phyloP scores from a whole-genome alignment of 2,888 invertebrate genomes.

The Euzetes globulus region DNA sequence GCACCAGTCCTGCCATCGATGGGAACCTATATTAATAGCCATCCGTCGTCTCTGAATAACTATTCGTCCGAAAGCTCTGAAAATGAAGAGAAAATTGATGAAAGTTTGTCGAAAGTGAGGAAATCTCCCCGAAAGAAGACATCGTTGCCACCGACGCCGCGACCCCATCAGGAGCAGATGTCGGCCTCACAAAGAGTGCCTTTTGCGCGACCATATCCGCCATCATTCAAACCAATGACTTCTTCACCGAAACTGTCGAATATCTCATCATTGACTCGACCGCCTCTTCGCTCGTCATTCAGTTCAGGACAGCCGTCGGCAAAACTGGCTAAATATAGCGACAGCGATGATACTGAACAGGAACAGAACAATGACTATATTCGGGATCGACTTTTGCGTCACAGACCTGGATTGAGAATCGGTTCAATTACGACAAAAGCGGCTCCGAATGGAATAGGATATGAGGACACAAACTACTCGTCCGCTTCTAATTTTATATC shows the following conservation, averaged over 20 bases:
- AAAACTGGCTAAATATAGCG: constrained; percentile 33
- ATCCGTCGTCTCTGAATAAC: constrained; percentile 2
- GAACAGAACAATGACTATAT: constrained; percentile 21
- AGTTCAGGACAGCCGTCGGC: background rate
- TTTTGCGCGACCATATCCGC: constrained; percentile 21
- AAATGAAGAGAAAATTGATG: constrained; percentile 15
- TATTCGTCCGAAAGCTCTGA: constrained; percentile 31
- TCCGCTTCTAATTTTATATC: constrained; percentile 35
- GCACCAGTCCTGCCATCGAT: background rate
- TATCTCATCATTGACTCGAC: constrained; percentile 25
- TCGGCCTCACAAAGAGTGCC: constrained; percentile 24
- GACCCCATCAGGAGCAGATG: background rate
- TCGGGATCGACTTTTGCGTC: constrained; percentile 22
- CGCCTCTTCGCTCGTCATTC: constrained; percentile 8
- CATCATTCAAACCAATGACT: constrained; percentile 1
- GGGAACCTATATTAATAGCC: background rate
- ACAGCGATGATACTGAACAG: constrained; percentile 31
- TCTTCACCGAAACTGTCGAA: background rate
- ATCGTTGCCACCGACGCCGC: background rate
- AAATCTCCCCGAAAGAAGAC: constrained; percentile 7
- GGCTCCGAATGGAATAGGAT: background rate
- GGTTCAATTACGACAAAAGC: constrained; percentile 5
- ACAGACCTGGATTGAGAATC: constrained; percentile 30
- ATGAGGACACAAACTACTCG: background rate
- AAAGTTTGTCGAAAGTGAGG: background rate